phyloP scores from a whole-genome alignment of 2,797 vertebrate species.

The Crenichthys baileyi region DNA sequence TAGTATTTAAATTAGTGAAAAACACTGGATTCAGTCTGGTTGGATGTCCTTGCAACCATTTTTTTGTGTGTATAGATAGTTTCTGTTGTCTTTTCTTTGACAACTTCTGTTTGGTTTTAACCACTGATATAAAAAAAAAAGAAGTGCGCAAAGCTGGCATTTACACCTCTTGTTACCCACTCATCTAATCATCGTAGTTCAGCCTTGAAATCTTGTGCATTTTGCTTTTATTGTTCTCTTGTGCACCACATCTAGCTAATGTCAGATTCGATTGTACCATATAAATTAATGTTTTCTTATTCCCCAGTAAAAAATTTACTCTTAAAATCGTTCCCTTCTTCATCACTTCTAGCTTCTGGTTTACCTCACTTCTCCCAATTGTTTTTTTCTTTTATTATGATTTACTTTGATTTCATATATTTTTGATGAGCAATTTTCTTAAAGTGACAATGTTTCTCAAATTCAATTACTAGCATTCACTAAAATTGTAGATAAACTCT shows the following conservation, averaged over 20 bases:
- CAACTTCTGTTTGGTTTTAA: not conserved
- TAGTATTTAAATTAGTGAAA: not conserved
- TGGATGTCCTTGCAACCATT: not conserved
- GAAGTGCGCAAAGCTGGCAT: not conserved
- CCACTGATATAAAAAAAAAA: not conserved
- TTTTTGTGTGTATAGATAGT: not conserved
- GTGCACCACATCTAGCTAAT: not conserved
- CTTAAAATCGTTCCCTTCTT: not conserved
- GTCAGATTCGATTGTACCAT: not conserved
- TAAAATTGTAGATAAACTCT: not conserved
- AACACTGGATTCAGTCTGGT: not conserved
- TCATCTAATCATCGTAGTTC: not conserved
- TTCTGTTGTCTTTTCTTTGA: not conserved
- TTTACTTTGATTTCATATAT: no score
- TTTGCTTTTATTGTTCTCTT: no score
- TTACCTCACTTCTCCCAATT: not conserved
- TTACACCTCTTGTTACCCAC: not conserved
- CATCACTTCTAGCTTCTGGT: not conserved
- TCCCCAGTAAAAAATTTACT: not conserved
- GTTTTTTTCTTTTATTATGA: not conserved
- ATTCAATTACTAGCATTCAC: not conserved
- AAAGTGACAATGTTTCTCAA: not conserved
- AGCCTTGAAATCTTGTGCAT: not conserved
- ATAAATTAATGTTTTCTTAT: not conserved
- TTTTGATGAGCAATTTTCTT: not conserved